Evolutionary conservation across 2,888 invertebrate species (phyloP).

Genomic region (Tachina lurida): DNA sequence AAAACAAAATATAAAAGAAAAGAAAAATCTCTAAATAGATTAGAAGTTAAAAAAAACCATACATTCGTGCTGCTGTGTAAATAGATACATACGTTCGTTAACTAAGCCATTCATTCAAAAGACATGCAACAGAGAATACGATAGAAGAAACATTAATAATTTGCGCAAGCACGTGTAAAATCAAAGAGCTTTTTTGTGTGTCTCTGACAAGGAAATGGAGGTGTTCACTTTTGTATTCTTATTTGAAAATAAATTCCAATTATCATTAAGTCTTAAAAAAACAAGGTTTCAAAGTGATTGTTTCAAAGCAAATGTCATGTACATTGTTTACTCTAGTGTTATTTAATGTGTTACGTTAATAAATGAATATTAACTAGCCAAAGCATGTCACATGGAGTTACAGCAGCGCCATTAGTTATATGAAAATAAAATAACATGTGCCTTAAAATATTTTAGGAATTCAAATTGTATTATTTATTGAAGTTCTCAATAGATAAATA

Average conservation of each 20-base stretch:
- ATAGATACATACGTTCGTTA: constrained; percentile 10
- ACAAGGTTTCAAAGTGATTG: neutral
- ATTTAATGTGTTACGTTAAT: neutral
- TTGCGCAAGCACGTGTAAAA: constrained; percentile 23
- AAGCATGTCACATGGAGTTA: neutral
- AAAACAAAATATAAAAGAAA: neutral
- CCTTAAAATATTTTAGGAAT: neutral
- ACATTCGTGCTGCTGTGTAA: constrained; percentile 4
- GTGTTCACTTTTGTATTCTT: neutral
- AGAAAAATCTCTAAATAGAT: constrained; percentile 15
- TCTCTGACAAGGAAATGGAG: neutral
- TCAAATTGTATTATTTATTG: too few relatives aligned
- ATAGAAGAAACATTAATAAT: constrained; percentile 4
- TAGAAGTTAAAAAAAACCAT: neutral
- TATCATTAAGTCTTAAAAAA: neutral
- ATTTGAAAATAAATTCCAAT: constrained; percentile 10
- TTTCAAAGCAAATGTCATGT: neutral
- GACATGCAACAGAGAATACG: neutral
- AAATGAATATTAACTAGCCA: neutral
- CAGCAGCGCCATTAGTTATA: neutral
- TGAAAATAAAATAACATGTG: neutral
- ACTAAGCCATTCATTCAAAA: neutral
- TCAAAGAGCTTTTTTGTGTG: neutral
- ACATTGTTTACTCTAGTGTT: neutral
- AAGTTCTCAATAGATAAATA: too few relatives aligned